Percentiles rank a stretch among this genome's conserved stretches.
phyloP scores from a whole-genome alignment of 1,140 invertebrate genomes.

The Homalodisca vitripennis region DNA sequence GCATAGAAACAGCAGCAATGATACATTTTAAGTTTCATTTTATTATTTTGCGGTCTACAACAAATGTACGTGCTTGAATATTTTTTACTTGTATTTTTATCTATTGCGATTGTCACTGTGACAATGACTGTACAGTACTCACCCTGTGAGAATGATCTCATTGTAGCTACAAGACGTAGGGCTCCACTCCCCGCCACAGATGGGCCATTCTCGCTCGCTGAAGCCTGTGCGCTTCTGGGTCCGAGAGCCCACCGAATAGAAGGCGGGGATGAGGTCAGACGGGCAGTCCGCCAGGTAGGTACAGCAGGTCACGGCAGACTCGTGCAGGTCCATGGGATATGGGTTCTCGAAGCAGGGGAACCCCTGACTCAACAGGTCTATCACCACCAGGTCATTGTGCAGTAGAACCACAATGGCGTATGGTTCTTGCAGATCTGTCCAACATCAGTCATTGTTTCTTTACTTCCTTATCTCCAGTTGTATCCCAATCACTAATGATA shows the following conservation, averaged over 20 bases:
- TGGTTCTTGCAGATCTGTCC: constrained; percentile 94
- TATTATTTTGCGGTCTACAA: too few species aligned
- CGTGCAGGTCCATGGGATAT: constrained; percentile 98
- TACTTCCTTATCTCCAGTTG: too few species aligned
- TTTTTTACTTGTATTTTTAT: too few species aligned
- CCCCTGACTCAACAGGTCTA: constrained; percentile 91
- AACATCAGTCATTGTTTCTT: too few species aligned
- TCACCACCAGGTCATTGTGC: constrained; percentile 96
- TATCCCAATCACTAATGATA: too few species aligned
- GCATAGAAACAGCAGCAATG: too few species aligned
- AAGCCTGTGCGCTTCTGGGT: constrained; percentile 77
- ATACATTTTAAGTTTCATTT: too few species aligned
- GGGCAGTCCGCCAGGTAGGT: constrained; percentile 97
- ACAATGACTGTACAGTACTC: constrained; percentile 43
- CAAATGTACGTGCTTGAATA: too few species aligned
- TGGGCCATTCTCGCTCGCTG: constrained; percentile 94
- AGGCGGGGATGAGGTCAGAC: constrained; percentile 91
- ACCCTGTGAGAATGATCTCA: constrained; percentile 96
- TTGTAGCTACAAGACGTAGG: constrained; percentile 91
- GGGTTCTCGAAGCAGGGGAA: constrained; percentile 99
- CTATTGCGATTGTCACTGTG: too few species aligned
- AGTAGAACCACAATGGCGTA: constrained; percentile 96
- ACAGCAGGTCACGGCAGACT: constrained; percentile 95
- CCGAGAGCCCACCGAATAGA: constrained; percentile 84
- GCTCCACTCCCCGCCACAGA: constrained; percentile 94